A percentile compares a stretch with the other conserved stretches of the same genome.
Conservation (phyloP, 2,888 invertebrate genomes). For the Scaptomyza cyrtandrae region DNA sequence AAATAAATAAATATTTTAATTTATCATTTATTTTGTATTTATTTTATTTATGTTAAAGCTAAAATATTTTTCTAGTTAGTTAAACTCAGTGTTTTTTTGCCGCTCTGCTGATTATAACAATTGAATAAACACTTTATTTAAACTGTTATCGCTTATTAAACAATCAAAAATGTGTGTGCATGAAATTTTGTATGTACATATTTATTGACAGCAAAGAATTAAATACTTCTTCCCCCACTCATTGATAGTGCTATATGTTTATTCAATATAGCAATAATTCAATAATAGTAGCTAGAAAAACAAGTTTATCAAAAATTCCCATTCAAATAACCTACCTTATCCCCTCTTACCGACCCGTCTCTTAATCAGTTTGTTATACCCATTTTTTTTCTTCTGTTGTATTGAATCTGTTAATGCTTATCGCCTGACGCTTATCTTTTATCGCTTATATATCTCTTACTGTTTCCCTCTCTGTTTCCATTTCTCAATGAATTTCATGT, state of each 20-base stretch:
- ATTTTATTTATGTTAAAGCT: no score
- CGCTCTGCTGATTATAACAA: neutral
- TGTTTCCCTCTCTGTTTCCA: neutral
- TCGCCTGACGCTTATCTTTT: conserved; percentile 24
- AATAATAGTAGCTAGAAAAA: neutral
- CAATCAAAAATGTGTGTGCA: conserved; percentile 4
- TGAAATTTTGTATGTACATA: neutral
- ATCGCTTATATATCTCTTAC: conserved; percentile 4
- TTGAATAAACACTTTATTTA: neutral
- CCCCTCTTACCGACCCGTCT: neutral
- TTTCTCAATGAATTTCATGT: conserved; percentile 9
- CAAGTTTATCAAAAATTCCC: neutral
- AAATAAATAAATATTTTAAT: no score
- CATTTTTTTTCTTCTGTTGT: neutral
- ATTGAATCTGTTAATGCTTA: conserved; percentile 16
- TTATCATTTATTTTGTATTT: no score
- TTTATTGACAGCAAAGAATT: neutral
- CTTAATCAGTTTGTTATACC: neutral
- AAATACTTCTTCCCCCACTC: no score
- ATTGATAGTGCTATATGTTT: no score
- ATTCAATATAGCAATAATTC: no score
- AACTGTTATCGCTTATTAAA: conserved; percentile 6
- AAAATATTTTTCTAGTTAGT: no score
- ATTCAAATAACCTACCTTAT: neutral
- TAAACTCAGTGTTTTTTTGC: neutral